Percentiles rank a stretch among this genome's conserved stretches.
Conservation (phyloP, 2,113 vertebrate genomes). For the Serinus canaria region DNA sequence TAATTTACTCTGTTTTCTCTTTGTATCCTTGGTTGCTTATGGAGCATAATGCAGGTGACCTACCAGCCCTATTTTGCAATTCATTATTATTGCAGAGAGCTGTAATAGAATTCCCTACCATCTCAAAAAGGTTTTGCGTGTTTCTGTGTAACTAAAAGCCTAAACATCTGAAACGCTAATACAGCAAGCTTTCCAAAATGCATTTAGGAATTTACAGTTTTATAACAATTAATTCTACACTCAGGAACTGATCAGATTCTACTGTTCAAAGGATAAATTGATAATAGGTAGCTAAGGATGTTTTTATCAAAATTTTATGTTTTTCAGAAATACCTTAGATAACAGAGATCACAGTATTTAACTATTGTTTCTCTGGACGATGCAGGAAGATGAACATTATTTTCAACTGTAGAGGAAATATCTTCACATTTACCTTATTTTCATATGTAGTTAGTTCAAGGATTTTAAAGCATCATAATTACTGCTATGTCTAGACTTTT, state of each 20-base stretch:
- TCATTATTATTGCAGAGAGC: not conserved
- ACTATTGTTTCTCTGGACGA: not conserved
- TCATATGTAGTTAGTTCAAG: not conserved
- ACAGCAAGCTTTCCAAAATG: not conserved
- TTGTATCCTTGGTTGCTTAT: not conserved
- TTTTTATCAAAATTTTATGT: not conserved
- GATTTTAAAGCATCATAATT: not conserved
- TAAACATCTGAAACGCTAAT: not conserved
- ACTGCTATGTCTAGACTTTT: not conserved
- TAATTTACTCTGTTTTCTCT: not conserved
- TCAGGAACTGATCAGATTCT: not conserved
- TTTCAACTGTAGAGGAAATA: not conserved
- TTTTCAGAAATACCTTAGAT: not conserved
- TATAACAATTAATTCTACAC: not conserved
- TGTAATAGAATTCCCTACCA: not conserved
- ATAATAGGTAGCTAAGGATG: not conserved
- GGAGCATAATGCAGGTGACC: not conserved
- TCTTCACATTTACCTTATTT: not conserved
- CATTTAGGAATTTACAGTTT: not conserved
- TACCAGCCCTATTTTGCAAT: not conserved
- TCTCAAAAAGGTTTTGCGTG: not conserved
- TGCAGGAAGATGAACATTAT: not conserved
- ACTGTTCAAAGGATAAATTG: not conserved
- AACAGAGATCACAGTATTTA: not conserved
- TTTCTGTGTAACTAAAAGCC: not conserved